phyloP scores from a whole-genome alignment of 1,140 invertebrate genomes.

The Drosophila ambigua region DNA sequence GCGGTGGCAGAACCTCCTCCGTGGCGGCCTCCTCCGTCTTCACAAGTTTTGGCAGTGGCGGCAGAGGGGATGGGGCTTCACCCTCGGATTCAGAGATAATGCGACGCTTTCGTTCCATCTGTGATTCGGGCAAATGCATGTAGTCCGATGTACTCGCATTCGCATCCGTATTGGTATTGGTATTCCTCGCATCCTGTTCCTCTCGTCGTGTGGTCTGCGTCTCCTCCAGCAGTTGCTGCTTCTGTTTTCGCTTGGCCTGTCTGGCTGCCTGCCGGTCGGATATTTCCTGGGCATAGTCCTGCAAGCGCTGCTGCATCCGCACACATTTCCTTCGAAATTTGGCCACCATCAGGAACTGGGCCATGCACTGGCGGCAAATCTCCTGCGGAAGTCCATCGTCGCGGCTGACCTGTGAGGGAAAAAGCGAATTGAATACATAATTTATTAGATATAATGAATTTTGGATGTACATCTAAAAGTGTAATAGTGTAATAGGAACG shows the following conservation, averaged over 20 bases:
- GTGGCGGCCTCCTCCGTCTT: neutral
- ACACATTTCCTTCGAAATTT: conserved; percentile 76
- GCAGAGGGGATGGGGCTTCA: neutral
- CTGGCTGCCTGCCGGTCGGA: conserved; percentile 37
- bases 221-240: neutral
- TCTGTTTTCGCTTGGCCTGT: conserved; percentile 24
- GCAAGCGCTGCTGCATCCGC: conserved; percentile 69
- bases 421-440: conserved; percentile 5
- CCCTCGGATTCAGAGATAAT: conserved; percentile 26
- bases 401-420: conserved; percentile 60
- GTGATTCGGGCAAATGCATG: conserved; percentile 21
- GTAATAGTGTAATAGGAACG: too few species aligned
- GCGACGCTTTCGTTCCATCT: conserved; percentile 51
- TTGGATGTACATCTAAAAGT: neutral
- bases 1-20: conserved; percentile 9
- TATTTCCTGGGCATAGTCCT: conserved; percentile 50
- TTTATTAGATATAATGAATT: neutral
- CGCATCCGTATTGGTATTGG: neutral
- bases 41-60: neutral
- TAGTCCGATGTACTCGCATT: conserved; percentile 3
- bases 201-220: neutral
- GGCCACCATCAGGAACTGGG: conserved; percentile 77
- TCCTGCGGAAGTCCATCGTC: conserved; percentile 76
- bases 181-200: neutral
- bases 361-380: conserved; percentile 76